These are phyloP conservation scores for Rhinophrynus dorsalis DNA, from an alignment of 2,797 vertebrate genomes.

Conservation along the genomic window DNA sequence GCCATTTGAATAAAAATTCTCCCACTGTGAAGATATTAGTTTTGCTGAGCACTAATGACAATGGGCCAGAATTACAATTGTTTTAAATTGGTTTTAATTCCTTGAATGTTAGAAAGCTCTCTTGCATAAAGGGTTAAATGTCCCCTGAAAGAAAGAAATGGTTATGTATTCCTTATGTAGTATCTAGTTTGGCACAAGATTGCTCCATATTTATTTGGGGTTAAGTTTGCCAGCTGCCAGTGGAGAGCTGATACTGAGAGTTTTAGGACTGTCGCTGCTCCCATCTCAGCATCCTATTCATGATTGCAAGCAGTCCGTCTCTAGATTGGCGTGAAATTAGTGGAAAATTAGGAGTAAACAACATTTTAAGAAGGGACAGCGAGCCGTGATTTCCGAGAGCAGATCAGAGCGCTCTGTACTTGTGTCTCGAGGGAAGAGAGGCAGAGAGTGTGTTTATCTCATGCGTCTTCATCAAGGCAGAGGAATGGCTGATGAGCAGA, in stretches of 20 bases:
- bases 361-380: slow-evolving; percentile 49
- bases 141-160: no score
- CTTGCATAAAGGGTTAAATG: no score
- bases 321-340: slow-evolving; percentile 48
- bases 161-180: no score
- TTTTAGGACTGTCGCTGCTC: background rate
- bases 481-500: slow-evolving; percentile 46
- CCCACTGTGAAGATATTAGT: no score
- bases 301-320: slow-evolving; percentile 35
- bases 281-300: slow-evolving; percentile 37
- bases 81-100: no score
- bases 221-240: slow-evolving; percentile 18
- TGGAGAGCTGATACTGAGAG: slow-evolving; percentile 3
- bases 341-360: slow-evolving; percentile 50
- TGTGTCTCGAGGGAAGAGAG: slow-evolving; percentile 42
- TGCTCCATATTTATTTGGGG: no score
- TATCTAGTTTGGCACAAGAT: no score
- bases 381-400: slow-evolving; percentile 45
- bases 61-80: no score
- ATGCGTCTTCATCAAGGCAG: slow-evolving; percentile 47
- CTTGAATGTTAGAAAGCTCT: no score
- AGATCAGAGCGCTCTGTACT: slow-evolving; percentile 47
- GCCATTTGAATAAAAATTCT: no score
- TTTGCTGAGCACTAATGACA: no score
- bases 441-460: slow-evolving; percentile 43